Evolutionary conservation across 2,888 invertebrate genomes (phyloP), one percentile per base, ranked within the genome.

Genomic region (Ametastegia equiseti): DNA sequence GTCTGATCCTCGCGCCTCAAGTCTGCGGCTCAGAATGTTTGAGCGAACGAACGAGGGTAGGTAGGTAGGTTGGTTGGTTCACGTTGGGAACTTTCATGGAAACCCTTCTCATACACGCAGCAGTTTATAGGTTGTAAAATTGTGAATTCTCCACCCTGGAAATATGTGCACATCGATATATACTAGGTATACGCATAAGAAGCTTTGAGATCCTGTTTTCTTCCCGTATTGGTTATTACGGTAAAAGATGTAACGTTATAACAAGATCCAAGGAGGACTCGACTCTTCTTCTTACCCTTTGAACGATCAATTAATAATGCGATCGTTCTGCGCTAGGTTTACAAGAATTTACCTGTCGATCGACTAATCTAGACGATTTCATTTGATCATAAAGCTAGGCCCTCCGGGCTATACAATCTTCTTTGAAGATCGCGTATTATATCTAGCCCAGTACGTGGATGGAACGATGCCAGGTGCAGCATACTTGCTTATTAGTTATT

Each of bases 61-160:
- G n/a, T n/a, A n/a, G n/a, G n/a, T n/a, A n/a, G n/a, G n/a, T n/a
- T n/a, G n/a, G n/a, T n/a, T n/a, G n/a, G n/a, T n/a, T n/a, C 78
- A 50, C 39, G 47, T 19, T 13, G 13, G 4, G 19, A 82, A 84
- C 84, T 87, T n/a, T 87, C 87, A 87, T 84, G 86, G 81, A 82
- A 86, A 86, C 86, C 84, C 84, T 81, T 86, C 57, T 80, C 65
- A 57, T 65, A n/a, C 27, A n/a, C 30, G 30, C 39, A 47, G 30
- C 83, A 84, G 84, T 89, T 89, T 88, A 88, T 88, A 85, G 86
- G 86, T 88, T 87, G 88, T 88, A 88, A 89, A 88, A 86, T 86
- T 87, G 87, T 87, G 87, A 88, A 87, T 86, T 84, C 83, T 83
- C 82, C 73, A 79, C 82, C 82, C 65, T 84, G 69, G n/a, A 71